Percentiles rank a stretch among this genome's conserved stretches.
Evolutionary conservation across 2,797 vertebrate species (phyloP).

Genomic region (Chelidonichthys spinosus): DNA sequence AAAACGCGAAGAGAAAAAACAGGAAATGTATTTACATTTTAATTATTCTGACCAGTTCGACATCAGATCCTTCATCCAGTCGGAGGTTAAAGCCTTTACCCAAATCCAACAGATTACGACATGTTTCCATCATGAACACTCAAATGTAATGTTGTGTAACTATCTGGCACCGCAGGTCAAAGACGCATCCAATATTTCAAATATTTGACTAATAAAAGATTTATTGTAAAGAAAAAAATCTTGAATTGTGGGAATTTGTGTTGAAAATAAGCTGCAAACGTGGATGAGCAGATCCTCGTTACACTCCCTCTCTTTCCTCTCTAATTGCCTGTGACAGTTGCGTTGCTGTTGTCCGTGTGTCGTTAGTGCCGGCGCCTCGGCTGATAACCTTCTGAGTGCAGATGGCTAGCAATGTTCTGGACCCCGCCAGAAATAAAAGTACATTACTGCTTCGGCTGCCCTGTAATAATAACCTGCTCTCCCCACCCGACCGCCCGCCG

Average conservation of each 20-base stretch:
- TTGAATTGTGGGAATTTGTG: background rate
- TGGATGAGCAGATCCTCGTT: conserved; percentile 24
- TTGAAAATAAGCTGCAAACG: conserved; percentile 2
- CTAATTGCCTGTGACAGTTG: conserved; percentile 55
- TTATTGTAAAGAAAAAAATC: conserved; percentile 4
- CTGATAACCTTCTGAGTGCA: conserved; percentile 59
- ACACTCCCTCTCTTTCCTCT: conserved; percentile 29
- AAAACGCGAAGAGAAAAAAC: conserved; percentile 16
- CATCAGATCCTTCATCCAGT: background rate
- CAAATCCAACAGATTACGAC: background rate
- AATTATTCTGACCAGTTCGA: background rate
- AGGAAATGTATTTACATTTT: conserved; percentile 2
- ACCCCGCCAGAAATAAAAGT: conserved; percentile 66
- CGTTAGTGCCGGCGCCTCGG: conserved; percentile 46
- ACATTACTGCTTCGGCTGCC: conserved; percentile 57
- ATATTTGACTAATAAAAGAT: conserved; percentile 17
- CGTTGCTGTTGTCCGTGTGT: conserved; percentile 54
- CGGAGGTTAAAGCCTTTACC: background rate
- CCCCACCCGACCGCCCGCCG: conserved; percentile 53
- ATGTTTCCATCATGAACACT: background rate
- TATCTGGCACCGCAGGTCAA: background rate
- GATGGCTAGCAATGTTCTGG: conserved; percentile 54
- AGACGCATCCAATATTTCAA: background rate
- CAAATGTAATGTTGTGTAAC: background rate
- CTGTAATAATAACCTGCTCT: conserved; percentile 48